Percentiles rank a stretch among this genome's conserved stretches.
Conservation (phyloP, 2,888 invertebrate species). For the Tinea pellionella region DNA sequence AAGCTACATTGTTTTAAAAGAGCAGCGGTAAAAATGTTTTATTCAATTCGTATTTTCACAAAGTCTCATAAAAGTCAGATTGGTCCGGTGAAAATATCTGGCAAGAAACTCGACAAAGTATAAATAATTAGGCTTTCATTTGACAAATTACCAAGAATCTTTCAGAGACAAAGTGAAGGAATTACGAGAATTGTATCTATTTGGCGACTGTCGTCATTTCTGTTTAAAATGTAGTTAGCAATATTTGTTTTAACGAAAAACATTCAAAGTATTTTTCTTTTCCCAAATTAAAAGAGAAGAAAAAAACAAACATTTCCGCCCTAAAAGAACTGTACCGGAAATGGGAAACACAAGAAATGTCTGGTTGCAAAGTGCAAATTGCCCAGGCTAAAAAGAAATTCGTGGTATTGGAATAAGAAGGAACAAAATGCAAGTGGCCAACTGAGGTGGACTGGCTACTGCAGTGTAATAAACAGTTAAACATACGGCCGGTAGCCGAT, state of each 20-base stretch:
- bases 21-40: not conserved
- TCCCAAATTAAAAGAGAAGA: not conserved
- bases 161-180: not conserved
- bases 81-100: conserved; percentile 1
- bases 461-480: conserved; percentile 55
- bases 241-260: not conserved
- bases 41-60: not conserved
- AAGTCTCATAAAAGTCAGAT: conserved; percentile 1
- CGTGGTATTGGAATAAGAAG: conserved; percentile 13
- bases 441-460: conserved; percentile 21
- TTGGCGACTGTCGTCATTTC: too few relatives aligned
- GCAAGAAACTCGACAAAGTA: not conserved
- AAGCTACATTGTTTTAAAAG: not conserved
- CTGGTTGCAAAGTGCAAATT: conserved; percentile 49
- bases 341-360: conserved; percentile 42
- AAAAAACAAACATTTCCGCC: conserved; percentile 3
- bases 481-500: conserved; percentile 46
- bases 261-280: too few relatives aligned
- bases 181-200: not conserved
- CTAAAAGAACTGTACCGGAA: conserved; percentile 19
- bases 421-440: conserved; percentile 15
- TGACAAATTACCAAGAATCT: not conserved
- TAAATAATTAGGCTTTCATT: conserved; percentile 1
- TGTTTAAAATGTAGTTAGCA: too few relatives aligned
- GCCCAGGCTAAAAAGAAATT: conserved; percentile 26